phyloP scores from a whole-genome alignment of 92 coral and sea anemone species.

The Epizoanthus ramosus region DNA sequence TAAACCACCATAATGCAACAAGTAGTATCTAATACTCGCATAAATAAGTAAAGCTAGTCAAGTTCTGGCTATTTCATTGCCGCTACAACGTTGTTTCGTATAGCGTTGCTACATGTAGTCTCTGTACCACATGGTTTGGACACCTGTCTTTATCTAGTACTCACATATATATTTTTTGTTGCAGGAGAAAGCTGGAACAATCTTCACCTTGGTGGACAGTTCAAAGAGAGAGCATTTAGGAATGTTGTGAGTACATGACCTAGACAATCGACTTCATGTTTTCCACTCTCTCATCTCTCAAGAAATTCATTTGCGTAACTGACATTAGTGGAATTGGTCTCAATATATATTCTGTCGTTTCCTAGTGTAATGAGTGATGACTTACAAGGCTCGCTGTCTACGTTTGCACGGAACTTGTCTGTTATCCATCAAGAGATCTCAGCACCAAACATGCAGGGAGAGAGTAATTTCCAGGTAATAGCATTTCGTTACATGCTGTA shows the following conservation, averaged over 20 bases:
- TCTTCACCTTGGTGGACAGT: conserved; percentile 95
- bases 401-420: conserved; percentile 97
- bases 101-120: too few species aligned
- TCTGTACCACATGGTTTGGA: too few species aligned
- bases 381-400: conserved; percentile 93
- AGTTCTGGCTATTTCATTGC: too few species aligned
- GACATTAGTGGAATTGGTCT: not conserved
- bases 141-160: not conserved
- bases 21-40: not conserved
- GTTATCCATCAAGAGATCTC: conserved; percentile 99
- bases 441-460: conserved; percentile 99
- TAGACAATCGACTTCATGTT: not conserved
- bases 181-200: conserved; percentile 96
- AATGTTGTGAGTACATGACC: conserved; percentile 81
- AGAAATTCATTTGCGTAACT: not conserved
- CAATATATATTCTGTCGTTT: conserved; percentile 2
- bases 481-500: not conserved
- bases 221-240: conserved; percentile 90
- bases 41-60: too few species aligned
- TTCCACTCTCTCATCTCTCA: not conserved
- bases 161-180: not conserved
- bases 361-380: conserved; percentile 98
- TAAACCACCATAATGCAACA: too few species aligned
- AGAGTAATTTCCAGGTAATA: conserved; percentile 94
- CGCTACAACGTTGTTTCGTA: too few species aligned